Base-by-base conservation (phyloP, 2,797 vertebrate genomes). In the Tolypeutes matacus region DNA sequence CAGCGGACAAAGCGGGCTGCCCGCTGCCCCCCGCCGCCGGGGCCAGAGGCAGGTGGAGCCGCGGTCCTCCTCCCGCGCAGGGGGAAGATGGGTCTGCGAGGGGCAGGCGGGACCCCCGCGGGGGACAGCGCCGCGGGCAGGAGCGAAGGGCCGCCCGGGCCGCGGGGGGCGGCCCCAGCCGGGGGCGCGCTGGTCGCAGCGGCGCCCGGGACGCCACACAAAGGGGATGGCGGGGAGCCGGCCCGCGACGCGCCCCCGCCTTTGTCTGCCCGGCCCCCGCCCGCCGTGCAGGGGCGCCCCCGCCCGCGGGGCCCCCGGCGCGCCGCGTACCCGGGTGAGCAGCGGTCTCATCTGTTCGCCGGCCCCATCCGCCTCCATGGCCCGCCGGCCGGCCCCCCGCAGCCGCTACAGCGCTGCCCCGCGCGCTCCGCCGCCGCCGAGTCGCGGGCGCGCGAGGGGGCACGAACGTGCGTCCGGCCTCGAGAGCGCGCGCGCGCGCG, bases 301-400 rank as follows among this genome's bases (percentile, higher is more conserved):
- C 62, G 86, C 93, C 91, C 88, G 78, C 64, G 67, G 94, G 85
- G 78, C 87, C 62, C 95, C 73, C 95, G 77, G 85, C 87, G 97
- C 65, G 95, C 95, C 94, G 42, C 80, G 98, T 98, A 98, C 98
- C 98, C 98, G 98, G 80, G 98, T 98, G 93, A 98, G 98, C 80
- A 98, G 97, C 96, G 98, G 98, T 98, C 98, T 97, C 98, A 98
- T 98, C 97, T 98, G 98, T 96, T 98, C 98, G 93, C 98, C 98
- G 56, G 97, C 96, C 75, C 98, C 97, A 77, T 98, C 98, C 72
- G 98, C 98, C 97, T 98, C 98, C 98, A 98, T 98, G 97, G 97
- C 97, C 89, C n/a, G 93, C 94, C 85, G 70, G 73, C 93, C 46
- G 34, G 85, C 73, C 86, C 76, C 39, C 86, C 8, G 78, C 88